A percentile compares a stretch with the other conserved stretches of the same genome.
Conservation (phyloP, 1,140 invertebrate genomes). For the Nasonia giraulti region DNA sequence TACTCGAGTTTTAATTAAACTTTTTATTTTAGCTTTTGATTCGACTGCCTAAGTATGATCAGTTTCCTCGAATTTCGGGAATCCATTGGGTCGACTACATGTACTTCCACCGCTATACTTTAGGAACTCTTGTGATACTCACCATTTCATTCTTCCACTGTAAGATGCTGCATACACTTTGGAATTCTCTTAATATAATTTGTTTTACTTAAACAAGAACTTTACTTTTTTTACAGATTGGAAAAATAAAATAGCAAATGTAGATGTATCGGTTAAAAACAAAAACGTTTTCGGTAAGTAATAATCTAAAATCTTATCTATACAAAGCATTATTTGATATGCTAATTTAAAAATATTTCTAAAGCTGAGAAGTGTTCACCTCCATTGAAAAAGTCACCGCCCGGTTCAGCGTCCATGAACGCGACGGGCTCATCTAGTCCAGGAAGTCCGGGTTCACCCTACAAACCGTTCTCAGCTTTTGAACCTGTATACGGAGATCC, state of each 20-base stretch:
- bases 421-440: constrained; percentile 61
- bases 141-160: constrained; percentile 67
- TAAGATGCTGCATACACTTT: constrained; percentile 55
- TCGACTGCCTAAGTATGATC: constrained; percentile 65
- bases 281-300: constrained; percentile 67
- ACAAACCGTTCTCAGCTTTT: constrained; percentile 68
- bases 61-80: constrained; percentile 64
- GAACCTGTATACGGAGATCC: constrained; percentile 70
- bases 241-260: constrained; percentile 66
- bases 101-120: constrained; percentile 67
- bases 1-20: constrained; percentile 20
- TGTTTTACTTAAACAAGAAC: constrained; percentile 19
- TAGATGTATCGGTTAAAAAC: constrained; percentile 67
- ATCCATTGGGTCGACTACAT: constrained; percentile 69
- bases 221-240: constrained; percentile 62
- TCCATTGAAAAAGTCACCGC: constrained; percentile 60
- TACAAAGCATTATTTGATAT: neutral
- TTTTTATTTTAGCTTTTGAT: constrained; percentile 65
- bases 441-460: constrained; percentile 57
- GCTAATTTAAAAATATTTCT: constrained; percentile 9
- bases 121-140: constrained; percentile 64
- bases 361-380: constrained; percentile 68
- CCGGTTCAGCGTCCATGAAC: constrained; percentile 58
- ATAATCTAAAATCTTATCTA: neutral
- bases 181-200: neutral